phyloP scores from a whole-genome alignment of 2,113 vertebrate genomes.

The Rhinolophus ferrumequinum region DNA sequence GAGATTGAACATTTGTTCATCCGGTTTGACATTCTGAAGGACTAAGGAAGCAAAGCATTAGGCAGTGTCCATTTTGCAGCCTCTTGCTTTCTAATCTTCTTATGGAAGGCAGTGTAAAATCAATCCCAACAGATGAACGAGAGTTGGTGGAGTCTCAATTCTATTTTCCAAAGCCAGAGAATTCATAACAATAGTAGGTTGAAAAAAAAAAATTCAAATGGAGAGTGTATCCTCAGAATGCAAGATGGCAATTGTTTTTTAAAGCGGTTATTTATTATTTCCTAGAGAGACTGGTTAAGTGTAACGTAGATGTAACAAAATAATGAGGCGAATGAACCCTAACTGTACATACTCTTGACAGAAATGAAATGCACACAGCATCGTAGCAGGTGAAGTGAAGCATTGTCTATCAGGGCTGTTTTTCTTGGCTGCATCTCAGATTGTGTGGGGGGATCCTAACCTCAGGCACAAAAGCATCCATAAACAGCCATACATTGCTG shows the following conservation, averaged over 20 bases:
- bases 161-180: conserved; percentile 86
- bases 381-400: conserved; percentile 99
- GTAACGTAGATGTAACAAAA: conserved; percentile 94
- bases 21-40: conserved; percentile 82
- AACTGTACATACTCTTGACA: conserved; percentile 98
- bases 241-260: conserved; percentile 87
- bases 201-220: conserved; percentile 77
- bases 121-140: conserved; percentile 89
- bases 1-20: conserved; percentile 81
- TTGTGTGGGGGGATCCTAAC: conserved; percentile 99
- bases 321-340: conserved; percentile 96
- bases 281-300: conserved; percentile 92
- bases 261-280: conserved; percentile 92
- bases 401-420: conserved; percentile 99
- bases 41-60: conserved; percentile 85
- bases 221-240: conserved; percentile 85
- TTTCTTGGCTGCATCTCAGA: conserved; percentile 99
- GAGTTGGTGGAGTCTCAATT: conserved; percentile 88
- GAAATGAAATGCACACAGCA: conserved; percentile 96
- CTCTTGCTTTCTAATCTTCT: conserved; percentile 90
- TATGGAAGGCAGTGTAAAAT: conserved; percentile 89
- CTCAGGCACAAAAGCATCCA: conserved; percentile 97
- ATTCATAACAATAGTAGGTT: conserved; percentile 86
- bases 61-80: conserved; percentile 88
- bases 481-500: conserved; percentile 95